Conservation (phyloP, 30 jellyfish, hydroid and myxozoan genomes). For the Aurelia coerulea region DNA sequence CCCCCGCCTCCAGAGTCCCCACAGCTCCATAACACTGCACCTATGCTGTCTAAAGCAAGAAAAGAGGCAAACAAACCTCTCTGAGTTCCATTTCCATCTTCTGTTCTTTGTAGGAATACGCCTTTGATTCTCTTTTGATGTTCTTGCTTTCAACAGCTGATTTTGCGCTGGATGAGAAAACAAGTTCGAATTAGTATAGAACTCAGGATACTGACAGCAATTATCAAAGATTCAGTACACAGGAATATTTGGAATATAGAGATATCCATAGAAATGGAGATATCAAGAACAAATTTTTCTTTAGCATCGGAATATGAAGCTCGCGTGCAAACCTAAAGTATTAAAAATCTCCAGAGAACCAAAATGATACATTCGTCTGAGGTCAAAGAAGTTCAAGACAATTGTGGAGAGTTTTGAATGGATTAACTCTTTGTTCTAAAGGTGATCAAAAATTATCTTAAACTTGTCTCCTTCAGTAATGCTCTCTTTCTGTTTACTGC, state of each 20-base stretch:
- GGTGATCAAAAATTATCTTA: too few species aligned
- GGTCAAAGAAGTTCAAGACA: too few species aligned
- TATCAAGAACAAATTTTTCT: neutral
- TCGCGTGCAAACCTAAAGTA: too few species aligned
- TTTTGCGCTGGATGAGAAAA: constrained; percentile 59
- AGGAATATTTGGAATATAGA: neutral
- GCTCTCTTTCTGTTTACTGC: too few species aligned
- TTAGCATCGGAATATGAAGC: too few species aligned
- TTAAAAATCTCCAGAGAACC: too few species aligned
- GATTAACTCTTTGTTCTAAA: too few species aligned
- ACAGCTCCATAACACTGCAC: too few species aligned
- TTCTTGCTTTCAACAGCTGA: constrained; percentile 64
- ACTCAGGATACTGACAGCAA: neutral
- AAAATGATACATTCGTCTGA: too few species aligned
- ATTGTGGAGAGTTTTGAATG: too few species aligned
- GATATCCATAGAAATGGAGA: neutral
- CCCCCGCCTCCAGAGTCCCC: too few species aligned
- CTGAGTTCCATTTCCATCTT: constrained; percentile 84
- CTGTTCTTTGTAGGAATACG: constrained; percentile 92
- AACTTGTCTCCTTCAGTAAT: too few species aligned
- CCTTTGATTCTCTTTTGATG: constrained; percentile 88
- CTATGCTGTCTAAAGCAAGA: neutral
- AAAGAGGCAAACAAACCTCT: constrained; percentile 60
- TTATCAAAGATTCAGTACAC: neutral
- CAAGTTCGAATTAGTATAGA: neutral